Percentiles rank a stretch among this genome's conserved stretches.
Evolutionary conservation across 2,888 invertebrate species (phyloP).

Genomic region (Drosophila tanythrix): DNA sequence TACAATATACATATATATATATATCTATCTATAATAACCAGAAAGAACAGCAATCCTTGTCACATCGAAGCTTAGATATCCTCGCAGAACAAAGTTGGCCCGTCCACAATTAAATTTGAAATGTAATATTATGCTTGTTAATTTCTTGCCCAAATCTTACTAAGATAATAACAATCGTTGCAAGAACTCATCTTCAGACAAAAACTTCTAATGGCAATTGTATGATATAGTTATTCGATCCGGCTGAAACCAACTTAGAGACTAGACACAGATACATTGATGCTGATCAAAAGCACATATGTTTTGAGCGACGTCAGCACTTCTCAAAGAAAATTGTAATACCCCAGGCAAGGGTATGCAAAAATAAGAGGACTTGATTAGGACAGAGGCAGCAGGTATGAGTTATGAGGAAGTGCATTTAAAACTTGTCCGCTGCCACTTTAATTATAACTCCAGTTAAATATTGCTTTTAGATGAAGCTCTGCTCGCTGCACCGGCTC

Average conservation of each 20-base stretch:
- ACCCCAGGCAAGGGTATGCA: not conserved
- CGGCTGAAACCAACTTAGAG: not conserved
- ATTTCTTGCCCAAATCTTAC: not conserved
- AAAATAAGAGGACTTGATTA: slow-evolving; percentile 58
- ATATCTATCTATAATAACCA: not conserved
- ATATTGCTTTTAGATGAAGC: slow-evolving; percentile 41
- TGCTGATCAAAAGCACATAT: not conserved
- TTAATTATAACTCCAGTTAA: slow-evolving; percentile 71
- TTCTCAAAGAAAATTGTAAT: not conserved
- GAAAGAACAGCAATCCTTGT: not conserved
- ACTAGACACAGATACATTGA: not conserved
- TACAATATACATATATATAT: not conserved
- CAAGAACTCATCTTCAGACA: no score
- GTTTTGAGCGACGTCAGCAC: not conserved
- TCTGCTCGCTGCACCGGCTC: not conserved
- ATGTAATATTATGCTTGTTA: not conserved
- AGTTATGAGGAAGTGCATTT: slow-evolving; percentile 29
- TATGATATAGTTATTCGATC: not conserved
- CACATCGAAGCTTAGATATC: not conserved
- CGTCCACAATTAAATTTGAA: not conserved
- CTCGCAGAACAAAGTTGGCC: not conserved
- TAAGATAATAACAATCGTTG: no score
- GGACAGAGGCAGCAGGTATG: slow-evolving; percentile 22
- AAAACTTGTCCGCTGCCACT: slow-evolving; percentile 50
- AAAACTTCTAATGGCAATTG: not conserved